phyloP scores from a whole-genome alignment of 2,888 invertebrate genomes.

The Lycia hirtaria region DNA sequence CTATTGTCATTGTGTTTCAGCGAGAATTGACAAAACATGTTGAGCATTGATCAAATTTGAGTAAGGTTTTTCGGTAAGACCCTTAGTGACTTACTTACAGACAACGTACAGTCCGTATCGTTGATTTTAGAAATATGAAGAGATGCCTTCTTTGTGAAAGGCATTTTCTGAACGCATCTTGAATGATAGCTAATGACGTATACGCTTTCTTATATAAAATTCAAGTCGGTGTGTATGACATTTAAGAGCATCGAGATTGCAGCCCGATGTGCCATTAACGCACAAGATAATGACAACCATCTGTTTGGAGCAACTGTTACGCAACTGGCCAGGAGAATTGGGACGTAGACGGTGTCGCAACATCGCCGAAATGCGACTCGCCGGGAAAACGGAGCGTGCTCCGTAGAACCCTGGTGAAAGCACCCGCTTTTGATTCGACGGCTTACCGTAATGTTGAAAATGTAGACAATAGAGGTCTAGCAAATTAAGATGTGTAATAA shows the following conservation, averaged over 20 bases:
- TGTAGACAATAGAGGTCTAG: no score
- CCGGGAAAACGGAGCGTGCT: slow-evolving; percentile 37
- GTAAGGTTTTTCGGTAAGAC: no score
- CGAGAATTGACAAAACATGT: no score
- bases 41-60: no score
- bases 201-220: no score
- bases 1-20: no score
- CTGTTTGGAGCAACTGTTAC: slow-evolving; percentile 31
- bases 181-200: slow-evolving; percentile 1
- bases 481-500: no score
- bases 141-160: no score
- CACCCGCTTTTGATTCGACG: background rate
- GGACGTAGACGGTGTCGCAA: slow-evolving; percentile 37
- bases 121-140: no score
- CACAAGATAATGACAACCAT: slow-evolving; percentile 36
- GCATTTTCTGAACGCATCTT: background rate
- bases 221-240: slow-evolving; percentile 10
- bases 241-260: slow-evolving; percentile 16
- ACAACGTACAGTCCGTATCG: no score
- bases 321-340: slow-evolving; percentile 36
- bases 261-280: slow-evolving; percentile 27
- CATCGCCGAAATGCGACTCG: slow-evolving; percentile 31
- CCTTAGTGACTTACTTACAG: no score
- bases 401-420: slow-evolving; percentile 4
- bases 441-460: background rate